These are phyloP conservation scores for Drosophila oshimai DNA, from an alignment of 1,140 invertebrate genomes.

Conservation along the genomic window DNA sequence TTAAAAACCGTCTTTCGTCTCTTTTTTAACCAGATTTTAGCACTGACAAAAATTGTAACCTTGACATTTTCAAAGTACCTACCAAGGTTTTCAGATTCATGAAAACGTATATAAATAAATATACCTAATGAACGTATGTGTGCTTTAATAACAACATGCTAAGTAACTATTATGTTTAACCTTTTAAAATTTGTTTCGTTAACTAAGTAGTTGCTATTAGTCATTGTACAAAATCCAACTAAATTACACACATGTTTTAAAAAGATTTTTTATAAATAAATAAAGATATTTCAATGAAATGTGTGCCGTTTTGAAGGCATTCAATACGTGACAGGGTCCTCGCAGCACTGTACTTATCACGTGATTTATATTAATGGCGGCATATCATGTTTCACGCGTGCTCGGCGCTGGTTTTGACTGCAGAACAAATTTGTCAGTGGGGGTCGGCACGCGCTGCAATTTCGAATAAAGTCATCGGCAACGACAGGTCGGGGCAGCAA, in stretches of 20 bases:
- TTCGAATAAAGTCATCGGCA: constrained; percentile 74
- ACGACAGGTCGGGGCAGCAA: constrained; percentile 59
- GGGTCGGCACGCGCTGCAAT: constrained; percentile 81
- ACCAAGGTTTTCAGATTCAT: too few species aligned
- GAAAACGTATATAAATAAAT: too few species aligned
- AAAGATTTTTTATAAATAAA: not conserved
- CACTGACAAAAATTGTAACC: too few species aligned
- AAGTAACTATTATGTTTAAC: too few species aligned
- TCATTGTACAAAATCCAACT: not conserved
- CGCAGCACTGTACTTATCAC: constrained; percentile 65
- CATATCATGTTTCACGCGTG: constrained; percentile 82
- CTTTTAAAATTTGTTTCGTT: too few species aligned
- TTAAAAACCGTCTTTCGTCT: too few species aligned
- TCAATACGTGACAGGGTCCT: constrained; percentile 42
- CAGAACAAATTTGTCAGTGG: constrained; percentile 81
- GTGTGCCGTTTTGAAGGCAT: constrained; percentile 22
- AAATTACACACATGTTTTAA: not conserved
- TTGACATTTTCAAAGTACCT: too few species aligned
- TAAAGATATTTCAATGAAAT: constrained; percentile 14
- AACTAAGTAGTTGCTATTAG: too few species aligned
- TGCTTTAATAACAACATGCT: too few species aligned
- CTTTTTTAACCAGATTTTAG: too few species aligned
- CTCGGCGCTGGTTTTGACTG: constrained; percentile 73
- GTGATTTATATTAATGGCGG: constrained; percentile 82
- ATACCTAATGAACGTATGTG: too few species aligned